phyloP scores from a whole-genome alignment of 2,797 vertebrate species.

The Apogon hyalosoma region DNA sequence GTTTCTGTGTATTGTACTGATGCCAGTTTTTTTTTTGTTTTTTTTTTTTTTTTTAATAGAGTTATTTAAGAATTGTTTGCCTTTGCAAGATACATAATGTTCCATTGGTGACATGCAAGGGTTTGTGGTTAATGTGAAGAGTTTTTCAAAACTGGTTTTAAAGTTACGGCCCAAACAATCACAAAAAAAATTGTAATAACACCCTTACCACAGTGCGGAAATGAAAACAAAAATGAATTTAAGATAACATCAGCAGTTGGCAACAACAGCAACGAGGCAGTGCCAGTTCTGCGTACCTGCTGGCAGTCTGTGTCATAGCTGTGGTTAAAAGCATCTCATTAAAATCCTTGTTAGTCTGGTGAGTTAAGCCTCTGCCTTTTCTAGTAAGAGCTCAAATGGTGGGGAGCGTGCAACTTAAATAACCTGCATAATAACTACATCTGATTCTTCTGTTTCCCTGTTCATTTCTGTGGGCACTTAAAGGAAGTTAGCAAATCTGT shows the following conservation, averaged over 20 bases:
- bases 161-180: too few relatives aligned
- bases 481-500: background rate
- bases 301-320: slow-evolving; percentile 29
- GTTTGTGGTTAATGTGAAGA: too few relatives aligned
- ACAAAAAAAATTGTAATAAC: slow-evolving; percentile 16
- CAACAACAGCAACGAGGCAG: background rate
- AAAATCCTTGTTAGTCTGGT: slow-evolving; percentile 22
- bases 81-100: too few relatives aligned
- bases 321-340: slow-evolving; percentile 14
- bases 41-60: too few relatives aligned
- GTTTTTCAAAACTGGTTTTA: too few relatives aligned
- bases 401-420: background rate
- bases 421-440: background rate
- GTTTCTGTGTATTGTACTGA: too few relatives aligned
- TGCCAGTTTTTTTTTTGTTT: too few relatives aligned
- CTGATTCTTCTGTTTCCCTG: background rate
- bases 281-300: slow-evolving; percentile 24
- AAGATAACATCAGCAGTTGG: slow-evolving; percentile 43
- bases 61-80: too few relatives aligned
- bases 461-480: background rate
- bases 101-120: too few relatives aligned
- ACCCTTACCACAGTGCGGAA: slow-evolving; percentile 11
- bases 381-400: background rate
- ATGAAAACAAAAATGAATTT: slow-evolving; percentile 13
- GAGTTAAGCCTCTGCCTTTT: background rate